These are phyloP conservation scores for Masnerella sp. DNA, from an alignment of 2,888 invertebrate genomes.

Conservation along the genomic window DNA sequence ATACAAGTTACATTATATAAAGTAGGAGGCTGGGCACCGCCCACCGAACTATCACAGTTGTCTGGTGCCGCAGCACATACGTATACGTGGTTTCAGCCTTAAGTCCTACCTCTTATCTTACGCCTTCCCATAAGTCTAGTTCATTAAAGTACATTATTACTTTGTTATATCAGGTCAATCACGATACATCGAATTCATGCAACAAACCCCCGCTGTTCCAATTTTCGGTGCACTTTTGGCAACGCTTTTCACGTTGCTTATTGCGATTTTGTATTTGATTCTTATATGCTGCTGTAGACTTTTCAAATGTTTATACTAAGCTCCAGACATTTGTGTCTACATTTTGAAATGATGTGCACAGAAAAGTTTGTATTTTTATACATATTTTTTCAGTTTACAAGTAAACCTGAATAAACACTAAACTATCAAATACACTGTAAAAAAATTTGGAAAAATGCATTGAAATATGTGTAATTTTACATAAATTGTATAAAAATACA, in stretches of 20 bases:
- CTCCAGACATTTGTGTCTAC: too few relatives aligned
- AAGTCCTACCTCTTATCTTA: constrained; percentile 75
- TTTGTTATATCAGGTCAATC: constrained; percentile 61
- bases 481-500: too few relatives aligned
- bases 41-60: constrained; percentile 78
- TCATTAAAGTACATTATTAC: constrained; percentile 62
- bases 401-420: too few relatives aligned
- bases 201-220: constrained; percentile 50
- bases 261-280: constrained; percentile 37
- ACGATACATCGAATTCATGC: constrained; percentile 61
- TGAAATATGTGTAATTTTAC: too few relatives aligned
- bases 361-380: too few relatives aligned
- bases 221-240: constrained; percentile 33
- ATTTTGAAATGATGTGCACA: background rate
- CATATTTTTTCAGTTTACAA: too few relatives aligned
- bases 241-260: constrained; percentile 29
- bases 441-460: too few relatives aligned
- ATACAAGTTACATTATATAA: constrained; percentile 74
- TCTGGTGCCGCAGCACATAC: constrained; percentile 78
- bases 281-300: constrained; percentile 1
- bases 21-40: constrained; percentile 78
- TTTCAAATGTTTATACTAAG: too few relatives aligned
- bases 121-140: constrained; percentile 58
- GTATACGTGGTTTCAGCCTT: constrained; percentile 79
- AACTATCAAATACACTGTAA: too few relatives aligned